These are phyloP conservation scores for Anastrepha obliqua DNA, from an alignment of 1,140 invertebrate species.

Conservation along the genomic window DNA sequence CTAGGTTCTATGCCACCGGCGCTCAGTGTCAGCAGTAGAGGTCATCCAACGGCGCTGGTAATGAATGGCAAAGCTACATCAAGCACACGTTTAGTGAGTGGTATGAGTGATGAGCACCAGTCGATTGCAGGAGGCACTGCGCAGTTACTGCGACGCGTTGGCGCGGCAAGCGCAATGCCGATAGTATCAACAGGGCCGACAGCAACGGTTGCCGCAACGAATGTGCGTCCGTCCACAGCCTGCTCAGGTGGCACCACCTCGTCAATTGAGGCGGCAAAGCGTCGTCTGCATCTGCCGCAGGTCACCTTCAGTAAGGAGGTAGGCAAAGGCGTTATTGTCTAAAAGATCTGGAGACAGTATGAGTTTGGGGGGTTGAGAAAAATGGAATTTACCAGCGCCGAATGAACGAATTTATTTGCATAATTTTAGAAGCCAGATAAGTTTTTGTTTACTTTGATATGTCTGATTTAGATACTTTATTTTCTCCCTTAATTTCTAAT, in stretches of 20 bases:
- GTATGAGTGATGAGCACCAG: constrained; percentile 37
- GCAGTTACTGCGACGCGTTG: constrained; percentile 36
- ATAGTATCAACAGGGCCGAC: constrained; percentile 56
- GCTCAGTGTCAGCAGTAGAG: constrained; percentile 55
- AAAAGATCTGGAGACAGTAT: constrained; percentile 14
- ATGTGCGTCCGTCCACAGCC: constrained; percentile 75
- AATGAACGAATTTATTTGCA: constrained; percentile 47
- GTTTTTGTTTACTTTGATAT: neutral
- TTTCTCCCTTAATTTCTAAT: neutral
- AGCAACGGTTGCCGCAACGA: constrained; percentile 50
- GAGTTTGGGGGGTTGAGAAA: neutral
- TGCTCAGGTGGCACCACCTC: constrained; percentile 77
- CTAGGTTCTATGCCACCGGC: constrained; percentile 68
- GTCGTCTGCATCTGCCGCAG: constrained; percentile 83
- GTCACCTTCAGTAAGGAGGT: constrained; percentile 88
- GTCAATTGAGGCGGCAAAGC: constrained; percentile 76
- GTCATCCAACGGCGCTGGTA: constrained; percentile 62
- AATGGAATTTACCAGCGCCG: neutral
- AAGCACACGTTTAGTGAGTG: constrained; percentile 55
- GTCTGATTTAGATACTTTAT: neutral
- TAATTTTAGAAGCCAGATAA: neutral
- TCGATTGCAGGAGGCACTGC: constrained; percentile 21
- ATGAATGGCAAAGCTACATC: constrained; percentile 65
- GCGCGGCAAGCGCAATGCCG: constrained; percentile 53
- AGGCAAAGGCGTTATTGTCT: constrained; percentile 79